These are phyloP conservation scores for Zaprionus taronus DNA, from an alignment of 1,140 invertebrate species.

Conservation along the genomic window DNA sequence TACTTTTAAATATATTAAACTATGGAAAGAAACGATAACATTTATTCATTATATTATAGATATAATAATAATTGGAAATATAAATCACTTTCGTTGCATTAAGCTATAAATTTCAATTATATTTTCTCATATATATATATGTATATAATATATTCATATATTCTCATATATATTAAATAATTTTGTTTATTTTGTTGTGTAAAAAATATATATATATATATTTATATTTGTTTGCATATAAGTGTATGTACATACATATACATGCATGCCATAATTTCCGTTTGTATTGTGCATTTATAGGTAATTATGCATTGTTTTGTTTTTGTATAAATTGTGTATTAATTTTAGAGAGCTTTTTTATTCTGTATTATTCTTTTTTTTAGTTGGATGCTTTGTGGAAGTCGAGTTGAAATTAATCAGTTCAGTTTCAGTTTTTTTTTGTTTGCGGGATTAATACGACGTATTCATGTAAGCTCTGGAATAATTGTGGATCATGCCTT, in stretches of 20 bases:
- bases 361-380: background rate
- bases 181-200: constrained; percentile 39
- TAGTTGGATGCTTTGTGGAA: constrained; percentile 23
- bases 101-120: constrained; percentile 69
- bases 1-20: constrained; percentile 42
- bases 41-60: constrained; percentile 80
- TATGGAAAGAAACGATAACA: constrained; percentile 60
- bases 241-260: constrained; percentile 27
- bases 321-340: constrained; percentile 18
- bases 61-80: constrained; percentile 83
- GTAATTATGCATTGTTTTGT: constrained; percentile 17
- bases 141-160: constrained; percentile 40
- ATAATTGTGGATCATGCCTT: constrained; percentile 40
- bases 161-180: constrained; percentile 15
- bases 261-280: constrained; percentile 16
- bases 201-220: constrained; percentile 42
- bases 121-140: constrained; percentile 49
- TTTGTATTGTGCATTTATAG: constrained; percentile 31
- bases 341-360: constrained; percentile 37
- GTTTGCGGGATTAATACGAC: constrained; percentile 27
- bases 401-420: constrained; percentile 36
- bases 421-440: constrained; percentile 51
- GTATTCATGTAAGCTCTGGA: constrained; percentile 50
- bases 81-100: constrained; percentile 79
- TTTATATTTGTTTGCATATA: constrained; percentile 32